Evolutionary conservation across 2,113 vertebrate species (phyloP).

Genomic region (Climacteris rufus): DNA sequence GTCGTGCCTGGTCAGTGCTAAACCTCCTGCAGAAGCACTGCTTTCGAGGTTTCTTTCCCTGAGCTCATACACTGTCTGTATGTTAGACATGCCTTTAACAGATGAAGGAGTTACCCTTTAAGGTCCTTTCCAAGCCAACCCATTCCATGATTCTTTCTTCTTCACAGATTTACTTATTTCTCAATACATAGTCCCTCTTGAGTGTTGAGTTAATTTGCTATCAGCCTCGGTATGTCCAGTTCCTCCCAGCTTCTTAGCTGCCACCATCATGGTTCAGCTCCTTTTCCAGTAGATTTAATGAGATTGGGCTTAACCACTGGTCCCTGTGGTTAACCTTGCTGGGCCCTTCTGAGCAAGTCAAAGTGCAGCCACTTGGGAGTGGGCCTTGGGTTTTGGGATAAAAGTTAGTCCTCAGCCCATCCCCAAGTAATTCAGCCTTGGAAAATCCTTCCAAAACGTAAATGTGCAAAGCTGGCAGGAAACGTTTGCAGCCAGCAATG

Average conservation of each 20-base stretch:
- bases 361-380: neutral
- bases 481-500: neutral
- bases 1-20: neutral
- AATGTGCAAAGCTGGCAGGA: slow-evolving; percentile 33
- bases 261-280: neutral
- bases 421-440: neutral
- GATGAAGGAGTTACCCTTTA: neutral
- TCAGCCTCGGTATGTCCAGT: neutral
- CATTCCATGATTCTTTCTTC: neutral
- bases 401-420: neutral
- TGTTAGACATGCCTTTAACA: neutral
- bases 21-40: neutral
- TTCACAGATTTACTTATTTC: neutral
- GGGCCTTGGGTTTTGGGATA: neutral
- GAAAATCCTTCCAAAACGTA: neutral
- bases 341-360: neutral
- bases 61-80: neutral
- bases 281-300: neutral
- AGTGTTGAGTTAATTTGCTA: neutral
- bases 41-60: slow-evolving; percentile 20
- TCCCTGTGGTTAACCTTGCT: neutral
- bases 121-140: neutral
- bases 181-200: neutral
- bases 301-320: neutral
- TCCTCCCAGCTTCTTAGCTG: neutral